Evolutionary conservation across 2,797 vertebrate genomes (phyloP).

Genomic region (Lepus oiostolus): DNA sequence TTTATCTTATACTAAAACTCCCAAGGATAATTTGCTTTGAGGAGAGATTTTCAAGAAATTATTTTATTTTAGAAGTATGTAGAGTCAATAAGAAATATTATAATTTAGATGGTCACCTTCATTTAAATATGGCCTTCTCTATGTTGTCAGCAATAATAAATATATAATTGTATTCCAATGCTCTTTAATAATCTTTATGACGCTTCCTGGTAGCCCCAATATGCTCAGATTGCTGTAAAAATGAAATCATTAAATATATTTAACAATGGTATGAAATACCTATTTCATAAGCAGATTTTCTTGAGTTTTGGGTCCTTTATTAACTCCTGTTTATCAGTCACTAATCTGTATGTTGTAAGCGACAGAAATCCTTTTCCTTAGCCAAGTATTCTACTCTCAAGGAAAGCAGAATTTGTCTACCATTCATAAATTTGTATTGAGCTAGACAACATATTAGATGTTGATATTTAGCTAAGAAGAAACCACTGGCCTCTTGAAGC

Average conservation of each 20-base stretch:
- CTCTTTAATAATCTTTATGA: not conserved
- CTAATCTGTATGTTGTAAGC: not conserved
- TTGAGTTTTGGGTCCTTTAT: not conserved
- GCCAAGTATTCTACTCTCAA: not conserved
- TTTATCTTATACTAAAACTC: not conserved
- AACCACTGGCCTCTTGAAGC: not conserved
- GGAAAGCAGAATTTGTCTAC: not conserved
- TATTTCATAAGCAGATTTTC: not conserved
- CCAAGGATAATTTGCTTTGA: not conserved
- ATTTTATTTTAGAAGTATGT: not conserved
- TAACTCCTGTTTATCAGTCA: not conserved
- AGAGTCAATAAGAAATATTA: not conserved
- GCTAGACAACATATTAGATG: not conserved
- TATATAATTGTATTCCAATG: constrained; percentile 21
- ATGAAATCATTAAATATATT: constrained; percentile 27
- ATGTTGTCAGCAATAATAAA: constrained; percentile 3
- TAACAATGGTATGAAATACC: not conserved
- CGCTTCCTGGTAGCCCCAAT: not conserved
- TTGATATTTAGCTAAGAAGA: not conserved
- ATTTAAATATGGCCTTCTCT: not conserved
- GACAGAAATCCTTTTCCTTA: not conserved
- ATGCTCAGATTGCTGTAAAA: not conserved
- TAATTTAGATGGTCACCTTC: not conserved
- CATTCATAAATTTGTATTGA: not conserved
- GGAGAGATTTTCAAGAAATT: not conserved